phyloP scores from a whole-genome alignment of 2,113 vertebrate species.

The Coturnix japonica region DNA sequence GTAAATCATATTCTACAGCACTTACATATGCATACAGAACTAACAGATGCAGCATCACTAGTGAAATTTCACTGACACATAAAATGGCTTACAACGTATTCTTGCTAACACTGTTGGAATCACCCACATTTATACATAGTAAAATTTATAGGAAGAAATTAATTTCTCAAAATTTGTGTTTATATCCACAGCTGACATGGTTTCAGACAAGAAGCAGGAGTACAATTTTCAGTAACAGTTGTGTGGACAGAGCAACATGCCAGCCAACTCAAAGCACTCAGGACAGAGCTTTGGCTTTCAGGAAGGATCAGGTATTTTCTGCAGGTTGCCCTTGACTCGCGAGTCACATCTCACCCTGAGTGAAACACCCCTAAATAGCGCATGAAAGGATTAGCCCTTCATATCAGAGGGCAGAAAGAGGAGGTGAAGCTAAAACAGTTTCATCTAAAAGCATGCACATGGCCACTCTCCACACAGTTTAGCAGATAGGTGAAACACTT shows the following conservation, averaged over 20 bases:
- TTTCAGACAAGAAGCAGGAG: not conserved
- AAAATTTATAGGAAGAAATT: not conserved
- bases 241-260: not conserved
- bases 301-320: not conserved
- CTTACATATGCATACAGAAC: not conserved
- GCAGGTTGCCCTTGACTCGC: not conserved
- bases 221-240: not conserved
- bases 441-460: not conserved
- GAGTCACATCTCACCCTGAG: not conserved
- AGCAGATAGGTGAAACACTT: not conserved
- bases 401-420: slow-evolving; percentile 15
- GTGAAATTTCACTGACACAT: not conserved
- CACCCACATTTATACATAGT: not conserved
- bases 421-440: not conserved
- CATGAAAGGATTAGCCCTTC: not conserved
- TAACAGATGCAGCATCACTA: not conserved
- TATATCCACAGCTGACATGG: not conserved
- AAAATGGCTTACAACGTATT: not conserved
- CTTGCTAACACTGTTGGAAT: not conserved
- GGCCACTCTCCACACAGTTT: not conserved
- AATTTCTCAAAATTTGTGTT: not conserved
- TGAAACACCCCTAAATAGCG: not conserved
- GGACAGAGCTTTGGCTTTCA: not conserved
- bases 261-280: not conserved
- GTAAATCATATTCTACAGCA: not conserved